Base-by-base conservation (phyloP, 1,140 invertebrate genomes). In the Leptinotarsa texana region DNA sequence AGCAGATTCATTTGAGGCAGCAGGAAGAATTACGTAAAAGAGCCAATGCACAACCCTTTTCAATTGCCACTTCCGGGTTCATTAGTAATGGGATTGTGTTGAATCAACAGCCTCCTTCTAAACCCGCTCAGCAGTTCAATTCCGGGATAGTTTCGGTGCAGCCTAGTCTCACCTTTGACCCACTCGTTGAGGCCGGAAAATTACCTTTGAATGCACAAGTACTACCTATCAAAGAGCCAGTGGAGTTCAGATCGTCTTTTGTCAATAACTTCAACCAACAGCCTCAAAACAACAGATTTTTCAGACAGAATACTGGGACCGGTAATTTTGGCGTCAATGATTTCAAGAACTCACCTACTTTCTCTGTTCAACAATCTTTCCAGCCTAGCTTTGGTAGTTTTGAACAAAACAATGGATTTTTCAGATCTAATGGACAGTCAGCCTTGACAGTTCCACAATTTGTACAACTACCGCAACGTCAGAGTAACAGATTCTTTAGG, bases 1-100 rank as follows among this genome's bases (percentile, higher is more conserved):
- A 92, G 61, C 89, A 93, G 77, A 86, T 92, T 72, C 84, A 93
- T 13, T 83, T 89, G 75, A 88, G 91, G 77, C 85, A 89, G 27
- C 86, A 90, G 70, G 84, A 84, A 63, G 82, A 83, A 18, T 75
- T 82, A 61, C 82, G 81, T 62, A 78, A 84, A 72, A 81, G 82
- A 75, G 82, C 85, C 47, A 85, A 86, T 72, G 83, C 84, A 69
- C 85, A 86, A 72, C 81, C 84, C 22, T 83, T 86, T 73, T 15
- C 18, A 51, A 51, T 42, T 4, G 42, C 17, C 42, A 69, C 22
- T 69, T 22, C 51, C 8, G 49, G 82, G 27, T 81, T 68, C 18
- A 22, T 21, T 77, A 42, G 72, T 78, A 72, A 78, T 69, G 51
- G 51, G 6, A 8, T 42, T 48, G 24, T 24, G 48, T 63, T 69